Percentiles rank a stretch among this genome's conserved stretches.
These are phyloP conservation scores for Serrognathus titanus DNA, from an alignment of 2,888 invertebrate species.

Conservation along the genomic window DNA sequence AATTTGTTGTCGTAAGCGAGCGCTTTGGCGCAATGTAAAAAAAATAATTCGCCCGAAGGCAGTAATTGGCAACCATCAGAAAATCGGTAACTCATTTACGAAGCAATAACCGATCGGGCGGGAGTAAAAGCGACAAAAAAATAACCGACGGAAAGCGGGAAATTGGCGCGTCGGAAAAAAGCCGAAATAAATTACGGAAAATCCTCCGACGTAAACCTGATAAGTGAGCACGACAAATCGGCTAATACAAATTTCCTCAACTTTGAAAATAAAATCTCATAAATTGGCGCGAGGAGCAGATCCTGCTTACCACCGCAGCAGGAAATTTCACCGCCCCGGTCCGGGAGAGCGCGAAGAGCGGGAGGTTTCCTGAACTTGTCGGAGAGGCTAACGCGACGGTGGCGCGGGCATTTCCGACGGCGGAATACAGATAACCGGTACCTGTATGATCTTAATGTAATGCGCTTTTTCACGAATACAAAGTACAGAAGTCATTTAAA, in stretches of 20 bases:
- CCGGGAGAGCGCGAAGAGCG: conserved; percentile 49
- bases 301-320: conserved; percentile 10
- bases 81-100: no score
- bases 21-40: no score
- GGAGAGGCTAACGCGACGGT: conserved; percentile 36
- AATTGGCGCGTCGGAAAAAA: background rate
- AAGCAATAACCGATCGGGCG: background rate
- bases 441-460: no score
- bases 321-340: conserved; percentile 41
- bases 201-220: background rate
- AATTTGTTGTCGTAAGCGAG: no score
- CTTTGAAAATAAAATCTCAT: conserved; percentile 12
- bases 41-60: no score
- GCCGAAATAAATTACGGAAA: background rate
- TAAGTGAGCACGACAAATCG: conserved; percentile 33
- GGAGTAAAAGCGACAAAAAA: background rate
- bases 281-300: conserved; percentile 12
- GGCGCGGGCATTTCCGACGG: background rate
- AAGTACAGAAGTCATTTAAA: no score
- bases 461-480: no score
- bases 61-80: no score
- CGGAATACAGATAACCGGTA: no score
- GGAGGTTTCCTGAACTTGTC: conserved; percentile 47
- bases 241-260: conserved; percentile 39
- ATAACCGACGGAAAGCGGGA: background rate